These are phyloP conservation scores for Anoplius nigerrimus DNA, from an alignment of 2,888 invertebrate species.

Conservation along the genomic window DNA sequence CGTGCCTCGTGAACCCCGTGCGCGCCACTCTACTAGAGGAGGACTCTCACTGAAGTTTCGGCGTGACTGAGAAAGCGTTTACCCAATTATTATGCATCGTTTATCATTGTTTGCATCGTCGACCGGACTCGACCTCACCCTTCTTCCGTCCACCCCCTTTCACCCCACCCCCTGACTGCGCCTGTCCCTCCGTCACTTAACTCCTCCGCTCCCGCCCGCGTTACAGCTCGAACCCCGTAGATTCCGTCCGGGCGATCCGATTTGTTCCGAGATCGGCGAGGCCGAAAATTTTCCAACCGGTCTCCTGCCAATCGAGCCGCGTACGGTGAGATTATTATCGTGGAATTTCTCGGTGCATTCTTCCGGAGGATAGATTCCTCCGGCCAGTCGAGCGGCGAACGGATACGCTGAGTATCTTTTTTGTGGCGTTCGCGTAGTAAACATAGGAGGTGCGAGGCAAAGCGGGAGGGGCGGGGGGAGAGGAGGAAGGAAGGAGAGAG, in stretches of 20 bases:
- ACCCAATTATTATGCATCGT: slow-evolving; percentile 16
- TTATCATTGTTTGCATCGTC: slow-evolving; percentile 11
- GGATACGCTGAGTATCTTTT: too few relatives aligned
- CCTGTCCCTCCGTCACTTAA: not conserved
- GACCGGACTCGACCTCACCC: slow-evolving; percentile 1
- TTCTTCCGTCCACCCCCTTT: not conserved
- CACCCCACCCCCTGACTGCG: not conserved
- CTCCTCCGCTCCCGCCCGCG: not conserved
- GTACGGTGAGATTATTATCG: too few relatives aligned
- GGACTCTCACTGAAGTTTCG: slow-evolving; percentile 15
- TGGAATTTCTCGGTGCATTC: too few relatives aligned
- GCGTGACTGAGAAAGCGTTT: slow-evolving; percentile 32
- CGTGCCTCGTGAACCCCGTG: slow-evolving; percentile 10
- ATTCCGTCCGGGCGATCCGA: not conserved
- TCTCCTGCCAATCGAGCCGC: too few relatives aligned
- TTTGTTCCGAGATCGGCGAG: not conserved
- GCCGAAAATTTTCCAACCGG: too few relatives aligned
- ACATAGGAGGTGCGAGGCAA: slow-evolving; percentile 9
- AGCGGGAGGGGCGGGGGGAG: slow-evolving; percentile 20
- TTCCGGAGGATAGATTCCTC: slow-evolving; percentile 11
- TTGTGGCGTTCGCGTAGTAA: slow-evolving; percentile 1
- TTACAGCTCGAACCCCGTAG: not conserved
- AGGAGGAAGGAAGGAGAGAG: slow-evolving; percentile 11
- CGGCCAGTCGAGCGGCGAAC: not conserved
- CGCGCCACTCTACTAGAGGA: slow-evolving; percentile 15